These are phyloP conservation scores for Indri indri DNA, from an alignment of 2,113 vertebrate genomes.

Conservation along the genomic window DNA sequence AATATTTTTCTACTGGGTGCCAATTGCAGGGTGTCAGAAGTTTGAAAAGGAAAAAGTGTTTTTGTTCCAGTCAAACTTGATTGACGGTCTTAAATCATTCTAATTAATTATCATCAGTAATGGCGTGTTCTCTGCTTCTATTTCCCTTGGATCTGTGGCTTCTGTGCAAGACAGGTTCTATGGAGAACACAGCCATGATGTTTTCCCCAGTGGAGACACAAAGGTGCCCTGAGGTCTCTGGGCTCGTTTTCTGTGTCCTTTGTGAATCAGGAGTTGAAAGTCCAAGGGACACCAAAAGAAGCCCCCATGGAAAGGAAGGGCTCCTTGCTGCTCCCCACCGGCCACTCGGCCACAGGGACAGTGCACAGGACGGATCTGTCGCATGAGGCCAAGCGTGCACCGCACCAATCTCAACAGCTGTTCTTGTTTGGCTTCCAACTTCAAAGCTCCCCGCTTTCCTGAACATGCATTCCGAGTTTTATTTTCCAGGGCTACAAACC, in stretches of 20 bases:
- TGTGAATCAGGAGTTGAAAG: background rate
- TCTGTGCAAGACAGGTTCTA: background rate
- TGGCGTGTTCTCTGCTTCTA: background rate
- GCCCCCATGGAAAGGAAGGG: background rate
- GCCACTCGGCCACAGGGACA: background rate
- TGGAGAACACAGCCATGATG: background rate
- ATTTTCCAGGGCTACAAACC: slow-evolving; percentile 71
- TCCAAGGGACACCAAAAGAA: background rate
- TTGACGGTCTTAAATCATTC: slow-evolving; percentile 31
- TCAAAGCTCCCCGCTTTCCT: slow-evolving; percentile 80
- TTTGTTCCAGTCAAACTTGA: background rate
- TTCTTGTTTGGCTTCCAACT: slow-evolving; percentile 72
- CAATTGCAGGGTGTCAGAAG: slow-evolving; percentile 8
- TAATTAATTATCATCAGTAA: slow-evolving; percentile 62
- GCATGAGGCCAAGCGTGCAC: background rate
- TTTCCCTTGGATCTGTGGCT: slow-evolving; percentile 3
- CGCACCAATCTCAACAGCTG: slow-evolving; percentile 58
- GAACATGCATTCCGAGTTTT: slow-evolving; percentile 69
- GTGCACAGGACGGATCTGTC: background rate
- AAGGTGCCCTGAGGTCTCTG: background rate
- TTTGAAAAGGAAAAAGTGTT: background rate
- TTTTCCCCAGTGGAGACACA: background rate
- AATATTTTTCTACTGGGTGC: background rate
- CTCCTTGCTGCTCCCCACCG: background rate
- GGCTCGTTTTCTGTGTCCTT: background rate